These are phyloP conservation scores for Saxidomus purpurata DNA, from an alignment of 1,140 invertebrate genomes.

Conservation along the genomic window DNA sequence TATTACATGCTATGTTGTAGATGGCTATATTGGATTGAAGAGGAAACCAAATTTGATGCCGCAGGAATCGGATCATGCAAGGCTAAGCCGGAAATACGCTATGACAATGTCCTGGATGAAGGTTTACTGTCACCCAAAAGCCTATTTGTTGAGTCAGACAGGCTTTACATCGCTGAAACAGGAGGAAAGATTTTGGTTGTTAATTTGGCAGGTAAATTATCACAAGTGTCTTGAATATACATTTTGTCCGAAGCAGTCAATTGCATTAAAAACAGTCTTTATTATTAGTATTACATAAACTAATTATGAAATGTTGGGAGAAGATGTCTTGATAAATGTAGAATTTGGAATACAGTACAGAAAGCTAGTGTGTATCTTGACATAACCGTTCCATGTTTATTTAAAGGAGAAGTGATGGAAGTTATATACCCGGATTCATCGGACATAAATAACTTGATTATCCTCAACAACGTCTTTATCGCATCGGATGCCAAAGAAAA, in stretches of 20 bases:
- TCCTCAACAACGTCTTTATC: neutral
- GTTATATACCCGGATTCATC: neutral
- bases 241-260: too few species aligned
- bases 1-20: too few species aligned
- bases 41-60: slow-evolving; percentile 66
- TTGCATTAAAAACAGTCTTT: too few species aligned
- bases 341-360: too few species aligned
- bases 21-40: slow-evolving; percentile 78
- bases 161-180: slow-evolving; percentile 76
- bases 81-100: slow-evolving; percentile 65
- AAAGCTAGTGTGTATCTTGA: too few species aligned
- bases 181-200: slow-evolving; percentile 73
- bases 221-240: too few species aligned
- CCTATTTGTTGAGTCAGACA: slow-evolving; percentile 58
- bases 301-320: too few species aligned
- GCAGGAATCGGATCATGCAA: slow-evolving; percentile 71
- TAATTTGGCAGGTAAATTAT: slow-evolving; percentile 74
- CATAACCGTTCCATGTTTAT: too few species aligned
- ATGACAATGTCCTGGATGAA: slow-evolving; percentile 68
- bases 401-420: neutral
- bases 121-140: slow-evolving; percentile 59
- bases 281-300: too few species aligned
- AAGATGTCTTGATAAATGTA: too few species aligned
- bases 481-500: slow-evolving; percentile 10
- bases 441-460: neutral